Evolutionary conservation across 2,888 invertebrate genomes (phyloP), one percentile per base, ranked within the genome.

Genomic region (Eupithecia abbreviata): DNA sequence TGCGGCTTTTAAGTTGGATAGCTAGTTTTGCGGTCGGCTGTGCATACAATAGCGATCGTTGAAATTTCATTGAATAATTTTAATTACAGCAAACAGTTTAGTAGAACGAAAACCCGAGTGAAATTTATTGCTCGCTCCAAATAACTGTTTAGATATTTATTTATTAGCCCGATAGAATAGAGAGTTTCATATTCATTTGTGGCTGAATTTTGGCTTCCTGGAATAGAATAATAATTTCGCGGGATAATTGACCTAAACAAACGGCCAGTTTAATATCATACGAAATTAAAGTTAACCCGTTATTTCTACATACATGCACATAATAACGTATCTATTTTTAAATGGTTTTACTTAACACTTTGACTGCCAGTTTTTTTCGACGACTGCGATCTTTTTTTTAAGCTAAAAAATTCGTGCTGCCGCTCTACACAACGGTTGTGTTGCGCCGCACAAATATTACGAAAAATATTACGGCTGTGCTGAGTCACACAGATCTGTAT

Each of bases 171-270:
- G 75, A 78, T 80, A 83, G 45, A 85, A 85, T 85, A 75, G 78
- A 78, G 82, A 86, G 85, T 87, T 87, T 86, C 85, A 87, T 87
- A 84, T 87, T 85, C 85, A 86, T 84, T 85, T 84, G 83, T 77
- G 82, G 78, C 81, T 81, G 80, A 87, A 82, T 86, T 84, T 82
- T 79, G 76, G 79, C 82, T 83, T 82, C 83, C 80, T 10, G 62
- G 62, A 62, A 62, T 62, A 62, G 10, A 62, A 12, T 30, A 62
- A 30, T 30, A 62, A 62, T 30, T 18, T 62, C 18, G 30, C 18
- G 3, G 62, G 9, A 1, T 4, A 62, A 62, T 30, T 62, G 10
- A 62, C 18, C 62, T 30, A 12, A 62, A 55, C 55, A n/a, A 51
- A 58, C 18, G 18, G 62, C 62, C 12, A 62, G 18, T 4, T 58